These are phyloP conservation scores for Papilio xuthus DNA, from an alignment of 1,140 invertebrate genomes.

Conservation along the genomic window DNA sequence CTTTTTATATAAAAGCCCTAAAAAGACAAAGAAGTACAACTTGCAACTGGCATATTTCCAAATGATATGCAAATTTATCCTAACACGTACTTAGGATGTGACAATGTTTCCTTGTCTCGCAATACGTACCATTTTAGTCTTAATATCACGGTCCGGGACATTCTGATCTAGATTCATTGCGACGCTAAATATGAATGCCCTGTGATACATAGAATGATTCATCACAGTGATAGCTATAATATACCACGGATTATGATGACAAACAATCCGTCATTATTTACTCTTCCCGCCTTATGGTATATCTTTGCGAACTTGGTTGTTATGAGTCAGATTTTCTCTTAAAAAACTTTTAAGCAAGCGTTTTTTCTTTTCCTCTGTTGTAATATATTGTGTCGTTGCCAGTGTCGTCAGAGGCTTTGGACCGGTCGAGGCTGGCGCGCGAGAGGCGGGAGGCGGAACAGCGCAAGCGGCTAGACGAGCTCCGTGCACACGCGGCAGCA, in stretches of 20 bases:
- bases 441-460: slow-evolving; percentile 93
- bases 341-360: too few species aligned
- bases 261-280: not conserved
- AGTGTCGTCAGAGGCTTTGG: slow-evolving; percentile 74
- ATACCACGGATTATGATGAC: not conserved
- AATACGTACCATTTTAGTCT: not conserved
- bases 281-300: not conserved
- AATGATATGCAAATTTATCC: slow-evolving; percentile 27
- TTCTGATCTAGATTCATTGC: not conserved
- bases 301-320: not conserved
- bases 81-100: not conserved
- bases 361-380: not conserved
- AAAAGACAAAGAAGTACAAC: not conserved
- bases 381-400: slow-evolving; percentile 27
- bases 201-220: slow-evolving; percentile 2
- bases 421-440: slow-evolving; percentile 85
- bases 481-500: slow-evolving; percentile 91
- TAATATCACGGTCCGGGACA: not conserved
- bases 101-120: not conserved
- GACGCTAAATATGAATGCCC: not conserved
- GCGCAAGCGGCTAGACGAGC: slow-evolving; percentile 91
- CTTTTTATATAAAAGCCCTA: not conserved
- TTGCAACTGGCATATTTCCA: slow-evolving; percentile 5
- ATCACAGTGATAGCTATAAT: not conserved
- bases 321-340: too few species aligned